A percentile compares a stretch with the other conserved stretches of the same genome.
phyloP scores from a whole-genome alignment of 2,797 vertebrate species.

The Trichosurus vulpecula region DNA sequence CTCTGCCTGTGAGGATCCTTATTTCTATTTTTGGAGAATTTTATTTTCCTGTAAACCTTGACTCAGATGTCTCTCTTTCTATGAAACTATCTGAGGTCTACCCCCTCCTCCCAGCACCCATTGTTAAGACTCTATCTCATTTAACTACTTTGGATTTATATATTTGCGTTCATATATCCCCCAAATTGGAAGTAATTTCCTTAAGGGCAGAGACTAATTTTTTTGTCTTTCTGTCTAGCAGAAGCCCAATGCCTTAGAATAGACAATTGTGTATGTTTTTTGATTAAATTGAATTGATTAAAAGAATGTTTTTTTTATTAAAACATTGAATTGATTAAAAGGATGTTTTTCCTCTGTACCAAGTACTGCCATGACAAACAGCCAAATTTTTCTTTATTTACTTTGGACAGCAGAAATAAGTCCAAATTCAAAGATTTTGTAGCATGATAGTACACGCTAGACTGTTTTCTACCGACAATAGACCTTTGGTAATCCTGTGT shows the following conservation, averaged over 20 bases:
- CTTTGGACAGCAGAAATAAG: background rate
- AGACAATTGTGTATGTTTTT: background rate
- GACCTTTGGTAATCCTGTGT: background rate
- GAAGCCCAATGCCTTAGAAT: background rate
- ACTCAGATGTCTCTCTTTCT: background rate
- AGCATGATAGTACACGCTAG: background rate
- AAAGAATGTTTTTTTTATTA: too few relatives aligned
- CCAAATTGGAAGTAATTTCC: background rate
- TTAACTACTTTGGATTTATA: background rate
- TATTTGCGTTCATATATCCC: background rate
- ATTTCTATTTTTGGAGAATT: background rate
- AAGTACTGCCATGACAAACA: background rate
- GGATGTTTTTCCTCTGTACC: background rate
- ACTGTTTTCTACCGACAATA: background rate
- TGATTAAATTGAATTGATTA: too few relatives aligned
- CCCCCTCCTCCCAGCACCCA: fast-evolving
- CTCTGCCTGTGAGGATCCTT: background rate
- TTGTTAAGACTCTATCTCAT: background rate
- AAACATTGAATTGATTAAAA: too few relatives aligned
- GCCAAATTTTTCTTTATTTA: background rate
- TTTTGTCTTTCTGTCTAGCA: background rate
- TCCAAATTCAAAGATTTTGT: background rate
- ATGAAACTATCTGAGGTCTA: background rate
- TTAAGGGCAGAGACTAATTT: background rate
- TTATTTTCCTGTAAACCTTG: too few relatives aligned